These are phyloP conservation scores for Ceratoteleas bidentatus DNA, from an alignment of 1,140 invertebrate genomes.

Conservation along the genomic window DNA sequence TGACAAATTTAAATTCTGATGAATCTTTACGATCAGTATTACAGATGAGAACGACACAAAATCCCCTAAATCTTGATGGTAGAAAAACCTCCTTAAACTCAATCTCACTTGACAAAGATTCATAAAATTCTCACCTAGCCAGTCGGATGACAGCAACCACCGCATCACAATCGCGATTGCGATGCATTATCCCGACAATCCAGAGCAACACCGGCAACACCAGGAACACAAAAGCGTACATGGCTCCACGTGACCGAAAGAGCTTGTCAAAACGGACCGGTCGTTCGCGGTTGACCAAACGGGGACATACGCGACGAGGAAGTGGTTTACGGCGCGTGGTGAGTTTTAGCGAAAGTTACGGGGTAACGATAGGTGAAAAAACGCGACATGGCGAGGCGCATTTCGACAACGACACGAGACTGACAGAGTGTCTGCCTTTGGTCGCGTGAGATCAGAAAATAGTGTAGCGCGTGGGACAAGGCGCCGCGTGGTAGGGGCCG, in stretches of 20 bases:
- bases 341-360: slow-evolving; percentile 19
- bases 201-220: slow-evolving; percentile 63
- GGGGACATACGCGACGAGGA: slow-evolving; percentile 4
- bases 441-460: slow-evolving; percentile 61
- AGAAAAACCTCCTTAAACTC: no score
- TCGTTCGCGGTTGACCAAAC: slow-evolving; percentile 10
- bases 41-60: no score
- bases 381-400: slow-evolving; percentile 32
- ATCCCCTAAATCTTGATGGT: no score
- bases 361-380: slow-evolving; percentile 24
- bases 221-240: slow-evolving; percentile 61
- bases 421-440: slow-evolving; percentile 53
- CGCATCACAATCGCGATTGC: slow-evolving; percentile 35
- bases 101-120: no score
- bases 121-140: slow-evolving; percentile 54
- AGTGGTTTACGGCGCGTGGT: slow-evolving; percentile 18
- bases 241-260: slow-evolving; percentile 42
- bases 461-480: slow-evolving; percentile 63
- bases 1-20: no score
- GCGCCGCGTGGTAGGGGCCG: slow-evolving; percentile 33
- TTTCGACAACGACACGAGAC: slow-evolving; percentile 51
- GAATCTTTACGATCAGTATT: no score
- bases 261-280: slow-evolving; percentile 18
- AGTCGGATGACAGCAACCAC: slow-evolving; percentile 27
- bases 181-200: slow-evolving; percentile 39